Evolutionary conservation across 2,888 invertebrate species (phyloP).

Genomic region (Molorchus minor): DNA sequence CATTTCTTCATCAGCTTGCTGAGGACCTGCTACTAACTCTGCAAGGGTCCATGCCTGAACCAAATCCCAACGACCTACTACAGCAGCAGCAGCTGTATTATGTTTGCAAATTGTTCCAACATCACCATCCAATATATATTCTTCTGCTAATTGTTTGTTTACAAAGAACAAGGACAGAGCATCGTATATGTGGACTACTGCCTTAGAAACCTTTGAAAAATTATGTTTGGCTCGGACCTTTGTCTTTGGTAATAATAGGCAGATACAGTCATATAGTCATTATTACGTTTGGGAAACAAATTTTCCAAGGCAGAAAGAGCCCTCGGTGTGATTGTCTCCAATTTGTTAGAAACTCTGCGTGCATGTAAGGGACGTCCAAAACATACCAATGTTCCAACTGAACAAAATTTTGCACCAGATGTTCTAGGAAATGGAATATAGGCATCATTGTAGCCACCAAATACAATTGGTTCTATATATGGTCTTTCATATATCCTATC

Average conservation of each 20-base stretch:
- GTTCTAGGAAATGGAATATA: slow-evolving; percentile 95
- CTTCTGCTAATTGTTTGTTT: slow-evolving; percentile 81
- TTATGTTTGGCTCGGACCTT: slow-evolving; percentile 49
- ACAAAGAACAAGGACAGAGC: slow-evolving; percentile 80
- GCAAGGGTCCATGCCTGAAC: slow-evolving; percentile 90
- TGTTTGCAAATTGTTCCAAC: slow-evolving; percentile 81
- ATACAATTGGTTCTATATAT: slow-evolving; percentile 51
- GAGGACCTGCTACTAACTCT: slow-evolving; percentile 70
- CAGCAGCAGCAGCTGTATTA: slow-evolving; percentile 77
- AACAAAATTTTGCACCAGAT: slow-evolving; percentile 92
- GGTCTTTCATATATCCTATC: slow-evolving; percentile 55
- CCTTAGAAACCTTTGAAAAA: slow-evolving; percentile 62
- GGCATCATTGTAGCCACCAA: slow-evolving; percentile 70
- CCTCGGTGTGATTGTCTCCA: slow-evolving; percentile 81
- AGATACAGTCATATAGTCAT: slow-evolving; percentile 66
- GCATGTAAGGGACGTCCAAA: slow-evolving; percentile 78
- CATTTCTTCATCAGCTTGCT: slow-evolving; percentile 70
- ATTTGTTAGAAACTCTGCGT: slow-evolving; percentile 74
- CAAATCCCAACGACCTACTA: slow-evolving; percentile 79
- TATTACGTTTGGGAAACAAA: slow-evolving; percentile 55
- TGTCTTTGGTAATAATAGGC: slow-evolving; percentile 78
- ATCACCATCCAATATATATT: slow-evolving; percentile 75
- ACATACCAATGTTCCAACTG: slow-evolving; percentile 84
- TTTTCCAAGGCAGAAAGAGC: slow-evolving; percentile 77
- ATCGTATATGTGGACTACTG: slow-evolving; percentile 78